phyloP scores from a whole-genome alignment of 1,140 invertebrate genomes.

The Caenorhabditis remanei region DNA sequence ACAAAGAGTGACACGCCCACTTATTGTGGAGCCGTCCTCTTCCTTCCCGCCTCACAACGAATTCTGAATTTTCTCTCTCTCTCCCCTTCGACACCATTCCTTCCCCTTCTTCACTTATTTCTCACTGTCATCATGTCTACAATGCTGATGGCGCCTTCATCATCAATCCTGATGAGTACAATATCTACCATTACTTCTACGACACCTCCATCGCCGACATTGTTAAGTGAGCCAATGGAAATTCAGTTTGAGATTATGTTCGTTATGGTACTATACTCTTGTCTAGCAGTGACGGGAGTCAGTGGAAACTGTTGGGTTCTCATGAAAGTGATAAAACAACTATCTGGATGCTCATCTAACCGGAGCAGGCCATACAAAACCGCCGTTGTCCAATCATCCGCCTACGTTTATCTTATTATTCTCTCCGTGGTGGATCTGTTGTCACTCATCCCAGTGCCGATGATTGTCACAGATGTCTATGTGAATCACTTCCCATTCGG shows the following conservation, averaged over 20 bases:
- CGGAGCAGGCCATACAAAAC: slow-evolving; percentile 56
- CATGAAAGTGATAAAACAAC: slow-evolving; percentile 70
- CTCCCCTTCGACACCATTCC: neutral
- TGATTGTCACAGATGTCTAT: slow-evolving; percentile 69
- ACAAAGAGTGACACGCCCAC: slow-evolving; percentile 55
- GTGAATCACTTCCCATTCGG: slow-evolving; percentile 71
- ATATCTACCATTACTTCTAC: neutral
- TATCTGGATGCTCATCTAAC: slow-evolving; percentile 62
- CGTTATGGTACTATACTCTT: slow-evolving; percentile 65
- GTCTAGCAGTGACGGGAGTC: slow-evolving; percentile 69
- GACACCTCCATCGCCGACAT: neutral
- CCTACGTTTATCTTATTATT: slow-evolving; percentile 72
- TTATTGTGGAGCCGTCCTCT: neutral
- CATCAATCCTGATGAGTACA: neutral
- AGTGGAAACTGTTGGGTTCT: slow-evolving; percentile 74
- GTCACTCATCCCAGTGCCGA: slow-evolving; percentile 71
- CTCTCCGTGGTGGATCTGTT: slow-evolving; percentile 73
- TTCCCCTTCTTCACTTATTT: neutral
- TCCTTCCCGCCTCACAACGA: slow-evolving; percentile 22
- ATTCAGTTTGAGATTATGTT: slow-evolving; percentile 52
- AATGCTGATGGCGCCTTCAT: neutral
- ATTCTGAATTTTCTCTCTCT: neutral
- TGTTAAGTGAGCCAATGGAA: neutral
- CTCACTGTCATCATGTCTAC: neutral
- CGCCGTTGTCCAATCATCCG: slow-evolving; percentile 71